Evolutionary conservation across 1,140 invertebrate species (phyloP).

Genomic region (Brachystomella parvula): DNA sequence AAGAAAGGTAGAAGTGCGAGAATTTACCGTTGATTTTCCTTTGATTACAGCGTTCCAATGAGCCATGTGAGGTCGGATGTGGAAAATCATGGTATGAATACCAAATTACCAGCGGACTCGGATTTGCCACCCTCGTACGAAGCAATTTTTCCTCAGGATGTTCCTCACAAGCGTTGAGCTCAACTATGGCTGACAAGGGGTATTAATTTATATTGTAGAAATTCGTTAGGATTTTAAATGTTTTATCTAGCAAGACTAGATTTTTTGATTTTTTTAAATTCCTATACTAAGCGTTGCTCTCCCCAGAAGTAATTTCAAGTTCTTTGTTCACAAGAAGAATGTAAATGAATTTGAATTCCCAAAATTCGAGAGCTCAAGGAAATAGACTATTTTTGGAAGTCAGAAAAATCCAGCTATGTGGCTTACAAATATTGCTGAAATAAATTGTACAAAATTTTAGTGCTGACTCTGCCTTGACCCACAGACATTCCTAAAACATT

Average conservation of each 20-base stretch:
- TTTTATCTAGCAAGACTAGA: neutral
- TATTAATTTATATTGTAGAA: neutral
- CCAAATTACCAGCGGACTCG: neutral
- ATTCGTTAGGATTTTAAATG: neutral
- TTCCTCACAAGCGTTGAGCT: neutral
- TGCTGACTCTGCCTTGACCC: too few species aligned
- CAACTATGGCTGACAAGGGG: too few species aligned
- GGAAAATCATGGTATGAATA: neutral
- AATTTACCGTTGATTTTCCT: neutral
- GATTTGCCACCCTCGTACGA: constrained; percentile 17
- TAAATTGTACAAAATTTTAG: too few species aligned
- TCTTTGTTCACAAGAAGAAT: neutral
- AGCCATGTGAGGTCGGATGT: neutral
- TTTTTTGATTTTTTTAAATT: neutral
- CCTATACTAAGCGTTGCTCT: neutral
- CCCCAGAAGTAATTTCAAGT: neutral
- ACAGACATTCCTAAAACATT: too few species aligned
- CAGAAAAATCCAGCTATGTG: too few species aligned
- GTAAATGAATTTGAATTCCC: neutral
- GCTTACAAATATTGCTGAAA: too few species aligned
- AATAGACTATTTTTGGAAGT: too few species aligned
- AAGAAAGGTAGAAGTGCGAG: neutral
- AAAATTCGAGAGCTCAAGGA: too few species aligned
- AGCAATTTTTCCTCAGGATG: constrained; percentile 6
- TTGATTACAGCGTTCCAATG: neutral